Evolutionary conservation across 2,113 vertebrate genomes (phyloP).

Genomic region (Periophthalmodon schlosseri): DNA sequence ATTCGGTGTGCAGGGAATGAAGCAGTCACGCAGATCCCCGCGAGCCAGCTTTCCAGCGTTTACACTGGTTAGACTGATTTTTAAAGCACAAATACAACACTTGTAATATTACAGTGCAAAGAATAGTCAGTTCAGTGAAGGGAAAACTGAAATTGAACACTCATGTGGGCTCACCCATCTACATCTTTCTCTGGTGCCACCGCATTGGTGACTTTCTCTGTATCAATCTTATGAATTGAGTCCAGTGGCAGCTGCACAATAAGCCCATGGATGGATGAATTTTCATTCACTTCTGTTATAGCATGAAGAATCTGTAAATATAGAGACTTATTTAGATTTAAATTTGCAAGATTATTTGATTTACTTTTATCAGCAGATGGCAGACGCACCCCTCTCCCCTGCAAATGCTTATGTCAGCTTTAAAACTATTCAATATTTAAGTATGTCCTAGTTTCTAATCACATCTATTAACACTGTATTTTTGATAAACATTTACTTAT

Average conservation of each 20-base stretch:
- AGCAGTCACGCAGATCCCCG: constrained; percentile 90
- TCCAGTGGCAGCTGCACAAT: constrained; percentile 95
- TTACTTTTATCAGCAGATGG: too few relatives aligned
- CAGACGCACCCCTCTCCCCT: too few relatives aligned
- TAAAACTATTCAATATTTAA: not conserved
- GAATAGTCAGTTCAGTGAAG: not conserved
- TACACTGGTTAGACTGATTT: constrained; percentile 87
- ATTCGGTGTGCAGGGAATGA: constrained; percentile 96
- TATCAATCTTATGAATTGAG: constrained; percentile 86
- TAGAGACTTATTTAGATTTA: not conserved
- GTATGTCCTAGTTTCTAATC: not conserved
- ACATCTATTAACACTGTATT: not conserved
- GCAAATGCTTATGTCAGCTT: not conserved
- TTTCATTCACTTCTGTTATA: constrained; percentile 86
- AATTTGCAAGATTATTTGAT: too few relatives aligned
- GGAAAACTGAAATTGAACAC: not conserved
- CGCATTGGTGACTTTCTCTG: constrained; percentile 88
- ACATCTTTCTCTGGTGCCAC: constrained; percentile 93
- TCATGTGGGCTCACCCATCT: constrained; percentile 85
- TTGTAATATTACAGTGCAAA: not conserved
- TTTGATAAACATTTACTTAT: not conserved
- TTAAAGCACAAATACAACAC: not conserved
- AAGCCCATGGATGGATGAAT: constrained; percentile 88
- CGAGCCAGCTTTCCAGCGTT: constrained; percentile 95
- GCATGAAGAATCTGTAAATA: constrained; percentile 82